Base-by-base conservation (phyloP, 2,113 vertebrate genomes). In the Corythoichthys intestinalis region DNA sequence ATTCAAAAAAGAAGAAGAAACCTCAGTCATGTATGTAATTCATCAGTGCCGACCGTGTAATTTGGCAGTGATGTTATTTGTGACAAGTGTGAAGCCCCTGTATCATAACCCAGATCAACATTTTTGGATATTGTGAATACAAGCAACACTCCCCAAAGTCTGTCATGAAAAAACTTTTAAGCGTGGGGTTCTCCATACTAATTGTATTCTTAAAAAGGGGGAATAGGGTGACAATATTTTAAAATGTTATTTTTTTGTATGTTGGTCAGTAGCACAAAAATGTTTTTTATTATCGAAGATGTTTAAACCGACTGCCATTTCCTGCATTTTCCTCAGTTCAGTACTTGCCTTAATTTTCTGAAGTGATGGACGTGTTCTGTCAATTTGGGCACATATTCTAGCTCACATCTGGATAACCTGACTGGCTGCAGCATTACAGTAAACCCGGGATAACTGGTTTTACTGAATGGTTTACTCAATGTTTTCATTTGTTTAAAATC, bases 321-420 rank as follows among this genome's bases (percentile, higher is more conserved):
- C 81, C 81, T 85, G 65, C 83, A 75, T 87, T 90, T 73, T 84
- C 76, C 78, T 90, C 82, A 85, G 82, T 92, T 91, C 79, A 86
- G 85, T 77, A 92, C 89, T 88, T 89, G 90, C 90, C 90, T 93
- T 93, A 92, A 87, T 89, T 88, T 91, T 87, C 86, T 85, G 83
- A 89, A 78, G 76, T 71, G 76, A 84, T 73, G 74, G 75, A 78
- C 65, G 77, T 62, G 76, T 72, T 74, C 63, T 61, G 67, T 81
- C 78, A 72, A 72, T 73, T 77, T 77, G 65, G 80, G 75, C 76
- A 70, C 65, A 66, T 75, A 44, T 56, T 77, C 62, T 54, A 69
- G 59, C 10, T 80, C 60, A 35, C n/a, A 68, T 68, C 38, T 66
- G 70, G 63, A 75, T n/a, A 54, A 67, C 15, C 11, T 65, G 57